Evolutionary conservation across 2,797 vertebrate genomes (phyloP).

Genomic region (Alectoris magna): DNA sequence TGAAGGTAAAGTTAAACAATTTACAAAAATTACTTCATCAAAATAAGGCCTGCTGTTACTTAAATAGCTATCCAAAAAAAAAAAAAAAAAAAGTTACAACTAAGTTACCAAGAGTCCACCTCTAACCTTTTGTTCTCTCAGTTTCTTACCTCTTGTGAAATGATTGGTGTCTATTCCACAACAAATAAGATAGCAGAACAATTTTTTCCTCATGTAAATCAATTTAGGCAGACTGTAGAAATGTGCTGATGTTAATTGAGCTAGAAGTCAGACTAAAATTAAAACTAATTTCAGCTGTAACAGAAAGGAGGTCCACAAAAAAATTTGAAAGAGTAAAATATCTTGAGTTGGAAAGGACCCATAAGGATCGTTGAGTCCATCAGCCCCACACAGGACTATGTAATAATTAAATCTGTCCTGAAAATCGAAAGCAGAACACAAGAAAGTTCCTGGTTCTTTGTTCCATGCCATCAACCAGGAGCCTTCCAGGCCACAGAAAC

Average conservation of each 20-base stretch:
- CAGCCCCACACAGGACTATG: background rate
- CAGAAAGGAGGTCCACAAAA: background rate
- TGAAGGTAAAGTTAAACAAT: no score
- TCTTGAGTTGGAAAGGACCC: no score
- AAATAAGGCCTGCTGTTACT: no score
- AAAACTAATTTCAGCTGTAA: constrained; percentile 29
- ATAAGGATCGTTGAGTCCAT: no score
- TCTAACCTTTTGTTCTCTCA: constrained; percentile 6
- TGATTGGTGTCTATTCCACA: constrained; percentile 8
- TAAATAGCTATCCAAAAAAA: no score
- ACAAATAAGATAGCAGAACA: constrained; percentile 23
- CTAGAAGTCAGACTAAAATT: constrained; percentile 1
- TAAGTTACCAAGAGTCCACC: background rate
- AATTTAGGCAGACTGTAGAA: constrained; percentile 13
- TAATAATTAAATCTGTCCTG: background rate
- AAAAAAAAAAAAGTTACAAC: no score
- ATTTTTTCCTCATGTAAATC: constrained; percentile 20
- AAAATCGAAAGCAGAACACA: background rate
- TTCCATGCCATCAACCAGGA: background rate
- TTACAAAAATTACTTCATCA: no score
- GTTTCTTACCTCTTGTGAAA: constrained; percentile 24
- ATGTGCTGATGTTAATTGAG: background rate
- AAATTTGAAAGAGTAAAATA: background rate
- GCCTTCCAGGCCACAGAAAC: background rate
- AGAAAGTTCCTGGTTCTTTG: rapidly evolving